Evolutionary conservation across 2,888 invertebrate species (phyloP).

Genomic region (Thyatira batis): DNA sequence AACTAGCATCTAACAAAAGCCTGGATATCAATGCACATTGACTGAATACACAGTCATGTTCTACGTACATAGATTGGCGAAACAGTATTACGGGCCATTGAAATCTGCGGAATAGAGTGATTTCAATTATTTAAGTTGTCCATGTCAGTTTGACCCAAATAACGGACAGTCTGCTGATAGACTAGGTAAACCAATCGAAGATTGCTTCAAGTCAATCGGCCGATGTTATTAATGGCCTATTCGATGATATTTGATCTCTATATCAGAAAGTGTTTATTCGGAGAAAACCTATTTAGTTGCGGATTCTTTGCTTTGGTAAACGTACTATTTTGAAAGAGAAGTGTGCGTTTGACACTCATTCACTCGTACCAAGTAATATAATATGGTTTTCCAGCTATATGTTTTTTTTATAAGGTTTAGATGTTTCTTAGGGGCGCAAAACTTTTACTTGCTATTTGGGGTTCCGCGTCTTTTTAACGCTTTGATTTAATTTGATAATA

Average conservation of each 20-base stretch:
- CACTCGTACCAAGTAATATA: neutral
- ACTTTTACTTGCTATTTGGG: neutral
- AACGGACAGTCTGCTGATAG: slow-evolving; percentile 36
- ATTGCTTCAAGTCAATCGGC: slow-evolving; percentile 12
- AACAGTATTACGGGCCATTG: slow-evolving; percentile 8
- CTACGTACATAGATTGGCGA: neutral
- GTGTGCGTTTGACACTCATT: neutral
- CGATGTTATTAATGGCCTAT: slow-evolving; percentile 2
- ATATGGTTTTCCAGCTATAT: neutral
- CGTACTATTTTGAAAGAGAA: neutral
- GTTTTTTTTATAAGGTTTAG: neutral
- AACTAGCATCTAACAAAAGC: too few species aligned
- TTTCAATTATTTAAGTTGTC: slow-evolving; percentile 56
- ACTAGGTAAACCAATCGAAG: slow-evolving; percentile 18
- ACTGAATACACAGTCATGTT: neutral
- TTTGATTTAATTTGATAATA: neutral
- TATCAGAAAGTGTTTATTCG: neutral
- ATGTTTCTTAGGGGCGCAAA: neutral
- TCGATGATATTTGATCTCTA: neutral
- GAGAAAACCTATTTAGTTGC: neutral
- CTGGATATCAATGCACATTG: neutral
- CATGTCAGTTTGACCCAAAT: slow-evolving; percentile 51
- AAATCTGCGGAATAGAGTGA: slow-evolving; percentile 30
- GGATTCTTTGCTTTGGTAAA: neutral
- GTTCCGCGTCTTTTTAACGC: neutral